Conservation (phyloP, 2,797 vertebrate genomes). For the Coilia nasus region DNA sequence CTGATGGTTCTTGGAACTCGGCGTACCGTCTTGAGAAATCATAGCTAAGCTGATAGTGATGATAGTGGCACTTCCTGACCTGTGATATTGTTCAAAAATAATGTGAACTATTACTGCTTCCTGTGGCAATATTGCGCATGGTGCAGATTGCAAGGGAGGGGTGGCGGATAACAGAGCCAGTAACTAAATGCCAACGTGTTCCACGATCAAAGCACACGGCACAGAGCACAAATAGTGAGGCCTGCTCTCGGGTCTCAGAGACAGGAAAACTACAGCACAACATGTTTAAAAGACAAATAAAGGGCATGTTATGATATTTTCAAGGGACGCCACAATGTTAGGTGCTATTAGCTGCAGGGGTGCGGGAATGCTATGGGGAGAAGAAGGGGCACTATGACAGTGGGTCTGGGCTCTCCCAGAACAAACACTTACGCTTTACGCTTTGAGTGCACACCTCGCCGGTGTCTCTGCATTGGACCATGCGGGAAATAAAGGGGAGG, state of each 20-base stretch:
- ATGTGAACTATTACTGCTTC: background rate
- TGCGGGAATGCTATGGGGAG: background rate
- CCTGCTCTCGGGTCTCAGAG: background rate
- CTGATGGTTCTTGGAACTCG: background rate
- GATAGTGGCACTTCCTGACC: background rate
- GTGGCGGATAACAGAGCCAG: background rate
- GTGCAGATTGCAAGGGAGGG: background rate
- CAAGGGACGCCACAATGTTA: background rate
- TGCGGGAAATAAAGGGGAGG: slow-evolving; percentile 63
- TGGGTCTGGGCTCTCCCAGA: slow-evolving; percentile 19
- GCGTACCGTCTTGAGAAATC: background rate
- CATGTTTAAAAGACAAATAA: background rate
- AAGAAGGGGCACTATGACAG: background rate
- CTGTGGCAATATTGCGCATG: background rate
- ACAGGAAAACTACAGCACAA: background rate
- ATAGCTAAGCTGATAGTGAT: background rate
- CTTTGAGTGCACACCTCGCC: slow-evolving; percentile 79
- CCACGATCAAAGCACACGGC: background rate
- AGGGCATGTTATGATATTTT: background rate
- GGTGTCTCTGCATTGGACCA: slow-evolving; percentile 77
- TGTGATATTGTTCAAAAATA: background rate
- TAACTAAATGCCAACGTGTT: background rate
- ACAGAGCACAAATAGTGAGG: background rate
- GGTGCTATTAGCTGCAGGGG: background rate
- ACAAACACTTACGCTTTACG: slow-evolving; percentile 78